A percentile compares a stretch with the other conserved stretches of the same genome.
Conservation (phyloP, 1,140 invertebrate species). For the Caenorhabditis latens region DNA sequence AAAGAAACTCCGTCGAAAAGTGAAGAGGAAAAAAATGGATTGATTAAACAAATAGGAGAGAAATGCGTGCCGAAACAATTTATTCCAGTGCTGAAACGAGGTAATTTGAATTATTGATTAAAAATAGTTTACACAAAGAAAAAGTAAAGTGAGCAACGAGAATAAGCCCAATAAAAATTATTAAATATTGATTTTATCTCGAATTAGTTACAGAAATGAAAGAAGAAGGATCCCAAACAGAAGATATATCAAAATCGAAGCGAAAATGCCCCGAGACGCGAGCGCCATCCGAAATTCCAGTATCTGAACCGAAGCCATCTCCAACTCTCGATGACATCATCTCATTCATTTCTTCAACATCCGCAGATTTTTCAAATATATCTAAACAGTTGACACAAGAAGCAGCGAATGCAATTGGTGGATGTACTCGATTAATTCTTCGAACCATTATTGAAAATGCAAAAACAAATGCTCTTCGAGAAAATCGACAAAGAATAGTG, state of each 20-base stretch:
- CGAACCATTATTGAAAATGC: slow-evolving; percentile 34
- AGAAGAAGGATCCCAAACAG: slow-evolving; percentile 46
- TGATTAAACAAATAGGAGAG: slow-evolving; percentile 33
- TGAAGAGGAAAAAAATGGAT: not conserved
- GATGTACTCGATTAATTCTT: slow-evolving; percentile 34
- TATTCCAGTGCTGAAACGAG: not conserved
- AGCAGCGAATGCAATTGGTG: not conserved
- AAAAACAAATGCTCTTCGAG: not conserved
- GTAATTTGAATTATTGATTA: not conserved
- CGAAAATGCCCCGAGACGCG: slow-evolving; percentile 2
- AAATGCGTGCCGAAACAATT: slow-evolving; percentile 11
- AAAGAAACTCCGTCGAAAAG: slow-evolving; percentile 4
- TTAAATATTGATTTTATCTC: not conserved
- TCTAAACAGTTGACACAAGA: not conserved
- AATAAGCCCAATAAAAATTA: too few relatives aligned
- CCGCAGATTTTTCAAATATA: not conserved
- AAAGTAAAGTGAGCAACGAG: not conserved
- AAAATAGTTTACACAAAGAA: not conserved
- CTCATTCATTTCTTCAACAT: not conserved
- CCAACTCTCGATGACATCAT: not conserved
- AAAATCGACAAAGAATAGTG: slow-evolving; percentile 7
- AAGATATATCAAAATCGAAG: slow-evolving; percentile 30
- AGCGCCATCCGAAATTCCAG: not conserved
- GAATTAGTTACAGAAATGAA: slow-evolving; percentile 12
- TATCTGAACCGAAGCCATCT: not conserved